These are phyloP conservation scores for Campodea augens DNA, from an alignment of 1,140 invertebrate genomes.

Conservation along the genomic window DNA sequence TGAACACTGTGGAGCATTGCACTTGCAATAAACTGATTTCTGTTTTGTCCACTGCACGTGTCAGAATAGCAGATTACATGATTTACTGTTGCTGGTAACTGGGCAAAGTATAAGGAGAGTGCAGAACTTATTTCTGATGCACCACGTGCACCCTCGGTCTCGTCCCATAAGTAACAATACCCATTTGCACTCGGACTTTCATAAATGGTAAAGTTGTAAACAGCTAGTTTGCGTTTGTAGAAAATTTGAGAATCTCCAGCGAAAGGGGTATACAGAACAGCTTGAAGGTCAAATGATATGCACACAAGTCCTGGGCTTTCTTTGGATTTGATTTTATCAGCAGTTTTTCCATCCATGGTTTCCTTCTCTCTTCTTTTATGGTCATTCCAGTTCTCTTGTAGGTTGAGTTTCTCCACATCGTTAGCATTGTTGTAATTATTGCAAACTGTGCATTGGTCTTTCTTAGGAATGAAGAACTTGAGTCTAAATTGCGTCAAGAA, in stretches of 20 bases:
- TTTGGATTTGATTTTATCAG: too few species aligned
- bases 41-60: constrained; percentile 11
- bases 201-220: background rate
- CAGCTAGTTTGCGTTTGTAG: background rate
- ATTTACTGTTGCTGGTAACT: constrained; percentile 5
- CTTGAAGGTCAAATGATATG: too few species aligned
- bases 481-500: too few species aligned
- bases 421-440: too few species aligned
- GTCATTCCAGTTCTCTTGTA: too few species aligned
- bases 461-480: too few species aligned
- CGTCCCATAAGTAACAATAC: constrained; percentile 10
- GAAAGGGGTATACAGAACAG: background rate
- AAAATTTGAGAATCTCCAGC: background rate
- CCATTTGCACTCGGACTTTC: constrained; percentile 5
- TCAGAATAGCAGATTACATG: constrained; percentile 9
- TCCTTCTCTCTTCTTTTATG: background rate
- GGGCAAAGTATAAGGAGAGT: constrained; percentile 7
- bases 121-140: constrained; percentile 7
- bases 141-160: constrained; percentile 8
- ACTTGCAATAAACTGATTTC: constrained; percentile 1
- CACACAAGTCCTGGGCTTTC: too few species aligned
- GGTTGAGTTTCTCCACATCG: too few species aligned
- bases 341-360: background rate
- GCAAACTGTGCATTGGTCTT: too few species aligned
- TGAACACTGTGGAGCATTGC: background rate